Evolutionary conservation across 2,797 vertebrate species (phyloP).

Genomic region (Crenichthys baileyi): DNA sequence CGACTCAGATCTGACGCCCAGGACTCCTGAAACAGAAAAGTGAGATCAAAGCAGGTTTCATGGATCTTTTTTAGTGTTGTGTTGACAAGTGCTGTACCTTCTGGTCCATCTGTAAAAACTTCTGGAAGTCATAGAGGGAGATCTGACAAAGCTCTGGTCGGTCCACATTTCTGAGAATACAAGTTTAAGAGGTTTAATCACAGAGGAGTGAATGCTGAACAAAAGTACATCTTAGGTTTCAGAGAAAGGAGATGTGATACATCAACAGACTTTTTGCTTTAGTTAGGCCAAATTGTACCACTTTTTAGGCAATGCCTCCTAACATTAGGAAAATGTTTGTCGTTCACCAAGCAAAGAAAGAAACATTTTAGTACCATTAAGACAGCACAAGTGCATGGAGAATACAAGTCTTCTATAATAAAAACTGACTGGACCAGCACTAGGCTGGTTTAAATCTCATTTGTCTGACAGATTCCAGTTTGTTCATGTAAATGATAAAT

Average conservation of each 20-base stretch:
- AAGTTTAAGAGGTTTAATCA: slow-evolving; percentile 25
- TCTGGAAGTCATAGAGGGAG: slow-evolving; percentile 90
- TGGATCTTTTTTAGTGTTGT: neutral
- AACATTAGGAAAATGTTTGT: slow-evolving; percentile 7
- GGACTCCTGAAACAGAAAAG: slow-evolving; percentile 74
- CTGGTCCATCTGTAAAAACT: slow-evolving; percentile 89
- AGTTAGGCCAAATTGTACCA: neutral
- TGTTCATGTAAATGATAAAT: no score
- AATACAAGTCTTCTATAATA: slow-evolving; percentile 4
- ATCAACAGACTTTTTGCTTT: neutral
- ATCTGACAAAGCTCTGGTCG: slow-evolving; percentile 87
- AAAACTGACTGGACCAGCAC: slow-evolving; percentile 1
- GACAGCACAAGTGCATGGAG: slow-evolving; percentile 24
- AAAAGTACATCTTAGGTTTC: neutral
- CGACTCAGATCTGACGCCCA: slow-evolving; percentile 84
- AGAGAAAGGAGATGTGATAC: slow-evolving; percentile 8
- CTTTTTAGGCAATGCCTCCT: slow-evolving; percentile 12
- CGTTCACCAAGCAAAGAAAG: neutral
- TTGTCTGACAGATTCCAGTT: no score
- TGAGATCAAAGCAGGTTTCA: slow-evolving; percentile 16
- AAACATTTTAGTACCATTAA: slow-evolving; percentile 9
- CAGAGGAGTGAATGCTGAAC: slow-evolving; percentile 4
- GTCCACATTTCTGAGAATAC: slow-evolving; percentile 83
- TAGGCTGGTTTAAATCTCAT: no score
- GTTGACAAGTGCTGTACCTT: slow-evolving; percentile 75